Base-by-base conservation (phyloP, 2,888 invertebrate genomes). In the Eudemis profundana region DNA sequence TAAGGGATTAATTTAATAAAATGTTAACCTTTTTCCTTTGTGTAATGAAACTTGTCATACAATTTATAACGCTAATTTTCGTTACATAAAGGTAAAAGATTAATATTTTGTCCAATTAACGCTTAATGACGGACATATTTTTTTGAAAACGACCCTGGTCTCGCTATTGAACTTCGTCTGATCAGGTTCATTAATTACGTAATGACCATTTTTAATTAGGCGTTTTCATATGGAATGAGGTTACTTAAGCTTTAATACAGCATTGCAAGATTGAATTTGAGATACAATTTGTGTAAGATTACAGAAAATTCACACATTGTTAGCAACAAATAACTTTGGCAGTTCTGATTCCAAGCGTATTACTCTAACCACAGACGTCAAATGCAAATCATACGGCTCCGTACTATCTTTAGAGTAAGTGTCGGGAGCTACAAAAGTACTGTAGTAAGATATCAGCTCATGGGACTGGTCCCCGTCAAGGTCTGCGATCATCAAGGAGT, bases 391-490 rank as follows among this genome's bases (percentile, higher is more conserved):
- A 72, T 87, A 85, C 0, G 51, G 33, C 8, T 59, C 50, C 17
- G 84, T 86, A 3, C 82, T 71, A 70, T 81, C 86, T 75, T 90
- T 89, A 56, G 85, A 81, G 68, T 85, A 85, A 7, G 81, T 72
- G 59, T 90, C 90, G 0, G 92, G 89, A 12, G 88, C 83, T 2
- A 90, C 84, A 82, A 94, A 96, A 7, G 94, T 95, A 69, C 95
- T 95, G 72, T 94, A 94, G 78, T 96, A 97, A 46, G 95, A 96
- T 56, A 97, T 95, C 54, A 97, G 83, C 82, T 97, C 96, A 79
- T 95, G 95, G 0, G 95, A 95, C 21, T 95, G 94, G 82, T 97
- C 96, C 68, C 94, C 93, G 79, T 96, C 96, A 38, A 97, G 85
- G 82, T 97, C 96, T 0, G 94, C 94, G 54, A 97, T 95, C 63